Evolutionary conservation across 2,797 vertebrate species (phyloP).

Genomic region (Tachyglossus aculeatus): DNA sequence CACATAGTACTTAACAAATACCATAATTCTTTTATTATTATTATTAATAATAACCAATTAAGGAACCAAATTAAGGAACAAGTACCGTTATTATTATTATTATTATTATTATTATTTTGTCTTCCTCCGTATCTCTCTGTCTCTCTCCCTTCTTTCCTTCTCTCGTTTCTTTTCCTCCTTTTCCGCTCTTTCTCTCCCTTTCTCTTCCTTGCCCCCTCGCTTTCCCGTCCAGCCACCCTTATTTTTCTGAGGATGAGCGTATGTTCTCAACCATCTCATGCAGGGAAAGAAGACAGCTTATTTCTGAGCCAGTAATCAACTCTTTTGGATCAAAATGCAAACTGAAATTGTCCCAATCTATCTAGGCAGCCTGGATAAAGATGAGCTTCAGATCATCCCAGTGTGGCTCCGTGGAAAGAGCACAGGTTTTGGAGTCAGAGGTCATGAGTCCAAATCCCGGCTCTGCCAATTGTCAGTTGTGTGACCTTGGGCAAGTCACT

Average conservation of each 20-base stretch:
- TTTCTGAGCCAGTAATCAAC: slow-evolving; percentile 33
- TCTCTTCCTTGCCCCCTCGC: too few relatives aligned
- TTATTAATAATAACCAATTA: too few relatives aligned
- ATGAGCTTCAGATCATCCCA: slow-evolving; percentile 40
- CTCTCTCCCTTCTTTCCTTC: not conserved
- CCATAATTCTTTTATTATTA: too few relatives aligned
- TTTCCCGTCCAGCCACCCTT: not conserved
- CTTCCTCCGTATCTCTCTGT: not conserved
- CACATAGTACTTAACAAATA: too few relatives aligned
- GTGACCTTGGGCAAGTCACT: too few relatives aligned
- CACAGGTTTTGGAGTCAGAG: too few relatives aligned
- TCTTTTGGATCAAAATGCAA: slow-evolving; percentile 39
- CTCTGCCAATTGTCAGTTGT: too few relatives aligned
- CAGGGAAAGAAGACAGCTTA: slow-evolving; percentile 25
- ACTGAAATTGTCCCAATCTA: slow-evolving; percentile 51
- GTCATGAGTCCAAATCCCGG: too few relatives aligned
- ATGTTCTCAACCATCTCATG: slow-evolving; percentile 22
- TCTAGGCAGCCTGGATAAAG: slow-evolving; percentile 55
- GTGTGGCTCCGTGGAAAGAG: too few relatives aligned
- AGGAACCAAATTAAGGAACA: too few relatives aligned
- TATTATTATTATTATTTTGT: not conserved
- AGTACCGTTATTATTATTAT: too few relatives aligned
- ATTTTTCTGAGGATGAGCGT: not conserved
- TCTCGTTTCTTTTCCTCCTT: too few relatives aligned
- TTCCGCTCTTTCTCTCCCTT: not conserved